phyloP scores from a whole-genome alignment of 2,113 vertebrate species.

The Microtus ochrogaster region DNA sequence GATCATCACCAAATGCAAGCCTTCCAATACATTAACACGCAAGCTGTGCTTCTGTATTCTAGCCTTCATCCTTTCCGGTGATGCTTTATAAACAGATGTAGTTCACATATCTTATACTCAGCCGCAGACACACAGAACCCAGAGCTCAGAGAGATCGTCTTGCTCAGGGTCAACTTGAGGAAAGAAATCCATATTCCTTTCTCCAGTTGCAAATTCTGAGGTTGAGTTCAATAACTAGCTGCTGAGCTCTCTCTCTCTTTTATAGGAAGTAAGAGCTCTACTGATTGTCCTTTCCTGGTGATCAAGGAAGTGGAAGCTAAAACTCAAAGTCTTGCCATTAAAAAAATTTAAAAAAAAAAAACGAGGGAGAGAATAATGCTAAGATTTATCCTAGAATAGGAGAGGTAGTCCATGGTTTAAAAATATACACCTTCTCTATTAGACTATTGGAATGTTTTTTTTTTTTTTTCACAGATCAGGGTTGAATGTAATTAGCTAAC shows the following conservation, averaged over 20 bases:
- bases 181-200: constrained; percentile 21
- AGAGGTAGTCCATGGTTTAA: neutral
- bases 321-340: neutral
- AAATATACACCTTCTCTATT: neutral
- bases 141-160: constrained; percentile 3
- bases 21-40: neutral
- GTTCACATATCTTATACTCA: neutral
- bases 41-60: neutral
- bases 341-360: neutral
- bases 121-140: neutral
- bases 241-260: neutral
- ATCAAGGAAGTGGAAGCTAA: neutral
- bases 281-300: neutral
- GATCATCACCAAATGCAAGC: neutral
- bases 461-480: neutral
- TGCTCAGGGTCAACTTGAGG: constrained; percentile 23
- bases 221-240: neutral
- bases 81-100: neutral
- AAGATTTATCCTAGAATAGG: neutral
- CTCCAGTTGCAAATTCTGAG: constrained; percentile 41
- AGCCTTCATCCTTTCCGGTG: neutral
- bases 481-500: neutral
- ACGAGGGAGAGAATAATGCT: neutral
- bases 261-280: constrained; percentile 16
- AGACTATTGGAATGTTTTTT: neutral